Percentiles rank a stretch among this genome's conserved stretches.
These are phyloP conservation scores for Alauda arvensis DNA, from an alignment of 2,797 vertebrate genomes.

Conservation along the genomic window DNA sequence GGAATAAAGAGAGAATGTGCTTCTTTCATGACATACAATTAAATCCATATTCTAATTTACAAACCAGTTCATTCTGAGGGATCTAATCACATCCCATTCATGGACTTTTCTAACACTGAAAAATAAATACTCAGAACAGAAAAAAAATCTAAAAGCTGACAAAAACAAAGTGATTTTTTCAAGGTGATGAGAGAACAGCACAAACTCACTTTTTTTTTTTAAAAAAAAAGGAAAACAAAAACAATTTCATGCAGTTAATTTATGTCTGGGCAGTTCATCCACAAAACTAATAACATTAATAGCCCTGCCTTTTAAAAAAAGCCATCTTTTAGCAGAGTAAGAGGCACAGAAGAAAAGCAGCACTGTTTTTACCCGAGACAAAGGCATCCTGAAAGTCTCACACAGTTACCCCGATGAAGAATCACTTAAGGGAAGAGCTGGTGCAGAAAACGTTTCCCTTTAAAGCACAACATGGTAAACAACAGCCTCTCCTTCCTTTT, in stretches of 20 bases:
- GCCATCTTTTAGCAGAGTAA: not conserved
- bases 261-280: not conserved
- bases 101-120: not conserved
- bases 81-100: not conserved
- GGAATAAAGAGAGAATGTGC: not conserved
- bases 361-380: constrained; percentile 15
- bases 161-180: not conserved
- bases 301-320: not conserved
- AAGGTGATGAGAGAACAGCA: not conserved
- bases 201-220: not conserved
- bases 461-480: not conserved
- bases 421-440: not conserved
- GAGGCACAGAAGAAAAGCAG: not conserved
- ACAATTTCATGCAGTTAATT: not conserved
- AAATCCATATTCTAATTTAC: not conserved
- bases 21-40: not conserved
- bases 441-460: not conserved
- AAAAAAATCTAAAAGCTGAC: not conserved
- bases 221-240: not conserved
- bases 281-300: not conserved
- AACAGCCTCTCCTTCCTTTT: not conserved
- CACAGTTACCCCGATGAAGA: not conserved
- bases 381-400: not conserved
- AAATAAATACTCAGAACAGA: not conserved
- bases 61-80: not conserved